phyloP scores from a whole-genome alignment of 2,888 invertebrate species.

The Thereva nobilitata region DNA sequence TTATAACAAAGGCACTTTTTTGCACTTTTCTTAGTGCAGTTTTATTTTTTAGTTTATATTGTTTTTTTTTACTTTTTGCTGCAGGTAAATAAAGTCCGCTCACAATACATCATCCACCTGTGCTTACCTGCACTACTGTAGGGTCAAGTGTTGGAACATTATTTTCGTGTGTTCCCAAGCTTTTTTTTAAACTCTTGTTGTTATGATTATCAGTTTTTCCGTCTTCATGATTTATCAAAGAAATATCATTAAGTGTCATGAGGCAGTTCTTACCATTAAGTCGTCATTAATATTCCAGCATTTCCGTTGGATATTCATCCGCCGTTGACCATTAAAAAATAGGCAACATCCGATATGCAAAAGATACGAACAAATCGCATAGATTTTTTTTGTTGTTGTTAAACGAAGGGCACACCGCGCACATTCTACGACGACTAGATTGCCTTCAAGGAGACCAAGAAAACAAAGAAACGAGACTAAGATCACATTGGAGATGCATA shows the following conservation, averaged over 20 bases:
- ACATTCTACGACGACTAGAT: background rate
- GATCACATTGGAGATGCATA: background rate
- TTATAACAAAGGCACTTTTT: constrained; percentile 15
- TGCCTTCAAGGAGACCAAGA: background rate
- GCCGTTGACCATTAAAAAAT: constrained; percentile 27
- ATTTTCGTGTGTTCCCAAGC: constrained; percentile 8
- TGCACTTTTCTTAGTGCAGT: background rate
- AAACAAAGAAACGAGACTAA: constrained; percentile 9
- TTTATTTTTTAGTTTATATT: too few relatives aligned
- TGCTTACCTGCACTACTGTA: too few relatives aligned
- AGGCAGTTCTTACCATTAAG: constrained; percentile 31
- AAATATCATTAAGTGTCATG: constrained; percentile 35
- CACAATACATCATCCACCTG: too few relatives aligned
- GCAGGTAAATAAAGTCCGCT: too few relatives aligned
- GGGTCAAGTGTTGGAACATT: too few relatives aligned
- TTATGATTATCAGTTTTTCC: constrained; percentile 4
- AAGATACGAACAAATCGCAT: too few relatives aligned
- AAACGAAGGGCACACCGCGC: constrained; percentile 3
- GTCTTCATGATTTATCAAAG: constrained; percentile 25
- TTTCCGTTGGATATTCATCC: constrained; percentile 36
- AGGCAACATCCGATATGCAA: constrained; percentile 24
- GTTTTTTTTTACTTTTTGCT: too few relatives aligned
- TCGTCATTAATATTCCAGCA: constrained; percentile 30
- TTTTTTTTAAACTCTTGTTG: background rate
- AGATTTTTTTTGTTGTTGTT: too few relatives aligned